Evolutionary conservation across 2,797 vertebrate genomes (phyloP).

Genomic region (Rhynchotus rufescens): DNA sequence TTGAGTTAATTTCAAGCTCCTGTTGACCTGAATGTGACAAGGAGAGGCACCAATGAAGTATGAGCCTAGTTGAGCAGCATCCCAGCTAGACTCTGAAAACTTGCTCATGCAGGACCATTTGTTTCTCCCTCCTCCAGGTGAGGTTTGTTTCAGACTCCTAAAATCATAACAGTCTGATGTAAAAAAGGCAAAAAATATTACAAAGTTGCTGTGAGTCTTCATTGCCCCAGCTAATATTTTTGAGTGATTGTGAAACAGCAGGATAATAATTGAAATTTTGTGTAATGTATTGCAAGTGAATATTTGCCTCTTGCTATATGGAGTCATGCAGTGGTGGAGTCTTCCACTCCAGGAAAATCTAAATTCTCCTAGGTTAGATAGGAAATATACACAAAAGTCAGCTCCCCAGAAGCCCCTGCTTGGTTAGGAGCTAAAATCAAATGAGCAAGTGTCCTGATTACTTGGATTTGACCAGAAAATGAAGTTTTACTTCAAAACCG

Average conservation of each 20-base stretch:
- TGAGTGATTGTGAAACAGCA: not conserved
- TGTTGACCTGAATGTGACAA: slow-evolving; percentile 54
- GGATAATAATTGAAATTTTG: not conserved
- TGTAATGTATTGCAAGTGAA: not conserved
- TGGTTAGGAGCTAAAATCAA: not conserved
- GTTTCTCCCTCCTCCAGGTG: not conserved
- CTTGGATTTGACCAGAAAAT: not conserved
- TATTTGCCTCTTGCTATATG: not conserved
- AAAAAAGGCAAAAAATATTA: not conserved
- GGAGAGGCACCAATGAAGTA: slow-evolving; percentile 26
- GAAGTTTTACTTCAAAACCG: not conserved
- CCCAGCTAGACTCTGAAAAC: slow-evolving; percentile 34
- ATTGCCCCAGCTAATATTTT: not conserved
- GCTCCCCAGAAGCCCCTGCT: not conserved
- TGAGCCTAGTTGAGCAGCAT: not conserved
- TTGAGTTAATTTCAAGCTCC: slow-evolving; percentile 64
- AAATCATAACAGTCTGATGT: not conserved
- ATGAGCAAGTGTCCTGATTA: not conserved
- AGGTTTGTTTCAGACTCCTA: not conserved
- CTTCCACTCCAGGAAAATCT: not conserved
- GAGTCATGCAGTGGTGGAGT: not conserved
- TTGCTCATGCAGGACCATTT: not conserved
- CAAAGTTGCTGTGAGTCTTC: not conserved
- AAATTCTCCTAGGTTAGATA: not conserved
- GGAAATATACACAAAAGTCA: not conserved